Conservation (phyloP, 2,888 invertebrate species). For the Chorisops tibialis region DNA sequence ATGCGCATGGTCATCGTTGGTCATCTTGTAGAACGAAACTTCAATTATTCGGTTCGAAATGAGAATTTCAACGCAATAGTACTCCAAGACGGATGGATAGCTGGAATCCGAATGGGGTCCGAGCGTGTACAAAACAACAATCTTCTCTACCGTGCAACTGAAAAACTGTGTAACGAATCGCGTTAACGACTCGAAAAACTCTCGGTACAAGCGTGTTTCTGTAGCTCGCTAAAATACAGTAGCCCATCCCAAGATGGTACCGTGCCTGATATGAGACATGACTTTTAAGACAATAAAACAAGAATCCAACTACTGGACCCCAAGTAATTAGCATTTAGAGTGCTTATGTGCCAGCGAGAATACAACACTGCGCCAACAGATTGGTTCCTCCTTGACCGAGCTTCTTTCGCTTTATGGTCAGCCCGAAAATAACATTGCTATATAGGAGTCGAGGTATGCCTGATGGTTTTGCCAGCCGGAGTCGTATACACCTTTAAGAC, state of each 20-base stretch:
- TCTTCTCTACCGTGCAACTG: not conserved
- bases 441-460: too few relatives aligned
- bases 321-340: constrained; percentile 24
- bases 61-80: too few relatives aligned
- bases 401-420: not conserved
- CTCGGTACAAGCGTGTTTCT: too few relatives aligned
- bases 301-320: not conserved
- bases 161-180: constrained; percentile 21
- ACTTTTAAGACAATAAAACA: constrained; percentile 12
- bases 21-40: too few relatives aligned
- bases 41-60: too few relatives aligned
- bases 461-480: too few relatives aligned
- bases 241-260: constrained; percentile 12
- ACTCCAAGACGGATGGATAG: too few relatives aligned
- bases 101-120: too few relatives aligned
- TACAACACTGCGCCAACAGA: not conserved
- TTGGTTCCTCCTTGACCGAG: not conserved
- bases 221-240: not conserved
- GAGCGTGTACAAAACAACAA: too few relatives aligned
- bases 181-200: constrained; percentile 15
- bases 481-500: too few relatives aligned
- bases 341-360: constrained; percentile 14
- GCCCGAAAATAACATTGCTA: constrained; percentile 10
- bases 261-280: constrained; percentile 17
- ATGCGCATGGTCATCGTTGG: too few relatives aligned